Evolutionary conservation across 1,140 invertebrate species (phyloP).

Genomic region (Cylas formicarius): DNA sequence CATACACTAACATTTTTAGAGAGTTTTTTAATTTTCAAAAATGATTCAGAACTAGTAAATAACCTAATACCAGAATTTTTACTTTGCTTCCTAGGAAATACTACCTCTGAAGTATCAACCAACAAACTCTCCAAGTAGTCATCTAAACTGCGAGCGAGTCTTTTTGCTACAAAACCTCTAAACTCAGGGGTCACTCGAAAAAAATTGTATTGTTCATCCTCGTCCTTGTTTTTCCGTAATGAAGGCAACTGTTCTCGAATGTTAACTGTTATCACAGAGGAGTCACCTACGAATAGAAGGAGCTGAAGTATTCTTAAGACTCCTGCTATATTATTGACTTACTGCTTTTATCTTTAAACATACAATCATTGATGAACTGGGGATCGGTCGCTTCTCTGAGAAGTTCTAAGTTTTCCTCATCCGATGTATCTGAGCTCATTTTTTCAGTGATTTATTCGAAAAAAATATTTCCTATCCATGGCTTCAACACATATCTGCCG

Average conservation of each 20-base stretch:
- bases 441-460: constrained; percentile 6
- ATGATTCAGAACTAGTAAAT: constrained; percentile 24
- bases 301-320: neutral
- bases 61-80: constrained; percentile 28
- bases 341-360: constrained; percentile 21
- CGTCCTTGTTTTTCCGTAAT: constrained; percentile 20
- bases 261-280: constrained; percentile 11
- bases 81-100: constrained; percentile 12
- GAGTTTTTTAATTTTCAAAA: constrained; percentile 16
- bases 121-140: constrained; percentile 23
- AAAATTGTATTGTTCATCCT: constrained; percentile 28
- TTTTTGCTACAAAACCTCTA: constrained; percentile 30
- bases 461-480: constrained; percentile 9
- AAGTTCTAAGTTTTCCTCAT: constrained; percentile 27
- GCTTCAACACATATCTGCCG: too few species aligned
- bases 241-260: constrained; percentile 14
- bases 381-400: constrained; percentile 25
- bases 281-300: constrained; percentile 4
- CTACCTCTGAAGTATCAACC: constrained; percentile 4
- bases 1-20: constrained; percentile 6
- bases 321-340: constrained; percentile 7
- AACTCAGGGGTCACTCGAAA: constrained; percentile 32
- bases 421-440: constrained; percentile 25
- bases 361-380: constrained; percentile 25
- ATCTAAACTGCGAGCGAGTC: constrained; percentile 25